Base-by-base conservation (phyloP, 2,113 vertebrate genomes). In the Eurypyga helias region DNA sequence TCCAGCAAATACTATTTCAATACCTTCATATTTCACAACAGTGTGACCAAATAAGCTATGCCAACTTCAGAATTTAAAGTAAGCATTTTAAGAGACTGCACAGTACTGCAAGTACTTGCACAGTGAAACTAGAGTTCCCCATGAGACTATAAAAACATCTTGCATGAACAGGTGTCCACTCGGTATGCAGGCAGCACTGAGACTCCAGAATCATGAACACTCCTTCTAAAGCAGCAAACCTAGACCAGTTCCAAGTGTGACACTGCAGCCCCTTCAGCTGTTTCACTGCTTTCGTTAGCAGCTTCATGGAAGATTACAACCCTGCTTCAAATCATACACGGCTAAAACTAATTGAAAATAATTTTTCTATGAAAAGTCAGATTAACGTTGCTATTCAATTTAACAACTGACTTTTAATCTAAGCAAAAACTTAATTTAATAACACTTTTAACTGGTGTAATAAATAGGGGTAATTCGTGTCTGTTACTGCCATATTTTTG, bases 241-340 rank as follows among this genome's bases (percentile, higher is more conserved):
- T 29, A 54, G 92, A 75, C 3, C 24, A 64, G 38, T 69, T 90
- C 87, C 70, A 87, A 90, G 82, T 28, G n/a, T 76, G 89, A 89
- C 77, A 64, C 21, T 17, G 38, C 89, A 93, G 70, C 41, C 58
- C 36, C 57, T 85, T 84, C 91, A 96, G 93, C 93, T 91, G 93
- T 85, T 71, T 91, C 89, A 72, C 29, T 48, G 52, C 48, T 72
- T 76, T 75, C 15, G 3, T 60, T 60, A 55, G 51, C 67, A 72
- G 38, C 60, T 66, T 43, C 41, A n/a, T 3, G 16, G 65, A 75
- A 76, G 48, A 57, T 46, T 28, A 57, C 20, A 93, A 61, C 20
- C 83, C 33, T 89, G 45, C 21, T 55, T 83, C 54, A 70, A 17
- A 25, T 46, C 4, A 57, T 21, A 61, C 43, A 31, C 75, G 15